A percentile compares a stretch with the other conserved stretches of the same genome.
Conservation (phyloP, 2,113 vertebrate genomes). For the Poecilia latipinna region DNA sequence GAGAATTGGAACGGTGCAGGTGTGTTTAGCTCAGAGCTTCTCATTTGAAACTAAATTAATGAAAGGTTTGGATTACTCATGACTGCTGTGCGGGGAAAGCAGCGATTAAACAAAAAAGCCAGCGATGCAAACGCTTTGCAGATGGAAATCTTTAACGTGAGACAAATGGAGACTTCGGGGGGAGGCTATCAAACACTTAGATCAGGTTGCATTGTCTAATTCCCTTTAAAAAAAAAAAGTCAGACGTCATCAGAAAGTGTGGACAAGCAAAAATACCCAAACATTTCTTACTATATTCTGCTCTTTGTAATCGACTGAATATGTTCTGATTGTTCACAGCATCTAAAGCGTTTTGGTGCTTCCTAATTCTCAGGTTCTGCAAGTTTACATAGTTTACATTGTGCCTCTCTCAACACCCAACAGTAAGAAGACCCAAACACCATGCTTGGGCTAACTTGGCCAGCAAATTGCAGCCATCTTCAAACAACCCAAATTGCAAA, state of each 20-base stretch:
- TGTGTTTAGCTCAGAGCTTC: slow-evolving; percentile 29
- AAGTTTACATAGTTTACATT: no score
- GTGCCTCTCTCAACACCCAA: no score
- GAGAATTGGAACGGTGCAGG: slow-evolving; percentile 15
- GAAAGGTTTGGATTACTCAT: slow-evolving; percentile 18
- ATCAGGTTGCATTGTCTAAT: background rate
- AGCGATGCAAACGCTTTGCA: background rate
- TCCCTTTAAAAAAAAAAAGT: no score
- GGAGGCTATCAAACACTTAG: background rate
- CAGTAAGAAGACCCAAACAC: no score
- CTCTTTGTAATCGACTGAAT: no score
- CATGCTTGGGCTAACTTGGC: no score
- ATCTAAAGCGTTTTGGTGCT: no score
- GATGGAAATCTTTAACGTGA: background rate
- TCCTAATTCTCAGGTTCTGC: no score
- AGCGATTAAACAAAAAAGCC: background rate
- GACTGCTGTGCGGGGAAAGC: background rate
- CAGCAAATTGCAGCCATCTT: no score
- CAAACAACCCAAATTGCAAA: no score
- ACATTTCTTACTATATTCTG: no score
- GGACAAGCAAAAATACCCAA: background rate
- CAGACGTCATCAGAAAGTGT: background rate
- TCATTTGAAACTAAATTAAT: slow-evolving; percentile 51
- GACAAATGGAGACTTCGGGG: background rate
- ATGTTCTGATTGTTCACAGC: no score